Evolutionary conservation across 2,797 vertebrate genomes (phyloP).

Genomic region (Coreius guichenoti): DNA sequence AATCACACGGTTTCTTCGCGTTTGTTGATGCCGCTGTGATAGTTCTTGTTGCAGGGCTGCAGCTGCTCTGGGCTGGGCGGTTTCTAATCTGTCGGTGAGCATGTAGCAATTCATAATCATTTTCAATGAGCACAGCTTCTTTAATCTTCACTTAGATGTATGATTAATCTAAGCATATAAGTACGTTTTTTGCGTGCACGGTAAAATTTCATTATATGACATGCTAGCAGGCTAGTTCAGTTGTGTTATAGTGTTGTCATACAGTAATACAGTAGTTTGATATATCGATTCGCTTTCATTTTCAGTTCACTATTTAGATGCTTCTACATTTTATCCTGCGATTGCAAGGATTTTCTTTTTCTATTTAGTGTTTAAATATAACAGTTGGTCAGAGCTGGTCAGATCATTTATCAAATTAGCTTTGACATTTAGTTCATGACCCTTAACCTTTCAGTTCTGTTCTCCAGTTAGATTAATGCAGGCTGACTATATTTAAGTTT

Average conservation of each 20-base stretch:
- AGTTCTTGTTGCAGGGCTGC: constrained; percentile 21
- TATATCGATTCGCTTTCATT: not conserved
- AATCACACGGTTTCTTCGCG: not conserved
- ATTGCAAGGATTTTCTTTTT: not conserved
- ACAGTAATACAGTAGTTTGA: not conserved
- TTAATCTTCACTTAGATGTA: not conserved
- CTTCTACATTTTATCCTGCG: not conserved
- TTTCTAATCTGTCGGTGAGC: constrained; percentile 23
- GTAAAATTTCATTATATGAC: not conserved
- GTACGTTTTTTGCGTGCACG: not conserved
- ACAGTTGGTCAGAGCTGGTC: not conserved
- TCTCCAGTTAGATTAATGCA: not conserved
- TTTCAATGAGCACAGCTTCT: not conserved
- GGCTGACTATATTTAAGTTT: not conserved
- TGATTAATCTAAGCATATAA: not conserved
- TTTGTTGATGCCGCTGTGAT: constrained; percentile 22
- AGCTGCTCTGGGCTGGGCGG: not conserved
- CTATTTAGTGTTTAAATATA: not conserved
- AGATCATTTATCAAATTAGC: constrained; percentile 1
- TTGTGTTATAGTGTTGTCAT: not conserved
- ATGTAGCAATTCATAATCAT: not conserved
- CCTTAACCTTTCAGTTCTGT: constrained; percentile 49
- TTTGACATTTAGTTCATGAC: constrained; percentile 58
- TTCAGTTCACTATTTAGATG: not conserved
- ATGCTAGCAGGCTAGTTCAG: constrained; percentile 27